Base-by-base conservation (phyloP, 2,888 invertebrate genomes). In the Mythimna lalbum region DNA sequence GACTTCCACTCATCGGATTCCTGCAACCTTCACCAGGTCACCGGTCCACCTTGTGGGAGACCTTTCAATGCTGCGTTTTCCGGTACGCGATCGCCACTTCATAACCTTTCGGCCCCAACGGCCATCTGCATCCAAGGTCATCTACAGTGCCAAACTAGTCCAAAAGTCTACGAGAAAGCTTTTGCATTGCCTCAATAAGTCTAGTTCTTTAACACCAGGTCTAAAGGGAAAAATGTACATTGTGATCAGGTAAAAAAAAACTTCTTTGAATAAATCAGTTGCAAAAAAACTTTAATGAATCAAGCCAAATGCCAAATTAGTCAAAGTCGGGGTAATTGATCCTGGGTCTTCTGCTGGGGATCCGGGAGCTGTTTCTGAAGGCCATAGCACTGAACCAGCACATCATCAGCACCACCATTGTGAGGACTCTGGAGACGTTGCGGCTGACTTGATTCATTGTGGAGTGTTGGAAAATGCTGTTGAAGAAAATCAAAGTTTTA, bases 281-380 rank as follows among this genome's bases (percentile, higher is more conserved):
- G 17, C 12, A 23, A 43, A 43, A 39, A 9, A 33, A 53, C 31
- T 74, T 68, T 50, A 68, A 36, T 69, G 0, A 50, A 55, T 57
- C 21, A 39, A 56, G 23, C 14, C 6, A 1, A 23, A 47, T 61
- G 31, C 14, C 2, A 6, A 36, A 47, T 62, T 5, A 76, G 53
- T 77, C 63, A 9, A 68, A 72, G 49, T 49, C 7, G 9, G 57
- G 31, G 27, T 63, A 43, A 33, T 21, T 52, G 27, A 76, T 19
- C 17, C 0, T 69, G 12, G 66, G 81, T 19, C n/a, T 73, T 47
- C 23, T 78, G 72, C 73, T 84, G 12, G 69, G 9, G 0, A 84
- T 84, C 0, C 84, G 59, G 43, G 82, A 82, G 59, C 84, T 84
- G 59, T 84, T 84, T 57, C 84, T 72, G 60, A 84, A 84, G 2